Percentiles rank a stretch among this genome's conserved stretches.
phyloP scores from a whole-genome alignment of 2,113 vertebrate species.

The Rousettus leschenaultii region DNA sequence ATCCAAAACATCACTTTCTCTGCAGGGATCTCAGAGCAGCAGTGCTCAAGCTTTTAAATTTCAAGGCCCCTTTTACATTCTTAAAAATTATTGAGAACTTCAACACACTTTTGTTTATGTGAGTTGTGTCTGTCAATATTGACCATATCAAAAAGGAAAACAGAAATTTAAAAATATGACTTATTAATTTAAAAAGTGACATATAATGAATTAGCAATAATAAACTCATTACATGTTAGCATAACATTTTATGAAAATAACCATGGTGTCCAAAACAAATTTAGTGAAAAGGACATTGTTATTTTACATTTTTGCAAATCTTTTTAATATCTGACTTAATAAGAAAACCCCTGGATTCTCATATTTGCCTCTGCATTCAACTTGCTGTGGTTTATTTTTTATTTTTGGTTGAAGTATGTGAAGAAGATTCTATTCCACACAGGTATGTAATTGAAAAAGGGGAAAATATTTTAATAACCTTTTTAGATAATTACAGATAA shows the following conservation, averaged over 20 bases:
- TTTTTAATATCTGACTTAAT: slow-evolving; percentile 9
- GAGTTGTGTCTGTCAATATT: neutral
- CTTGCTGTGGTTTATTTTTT: neutral
- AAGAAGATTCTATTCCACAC: neutral
- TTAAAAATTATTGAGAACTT: neutral
- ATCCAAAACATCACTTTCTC: neutral
- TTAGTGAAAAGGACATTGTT: neutral
- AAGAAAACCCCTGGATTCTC: neutral
- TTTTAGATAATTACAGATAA: slow-evolving; percentile 15
- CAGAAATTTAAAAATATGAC: neutral
- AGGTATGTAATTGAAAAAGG: neutral
- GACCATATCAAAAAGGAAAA: neutral
- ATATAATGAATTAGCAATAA: neutral
- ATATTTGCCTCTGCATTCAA: neutral
- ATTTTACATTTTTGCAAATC: neutral
- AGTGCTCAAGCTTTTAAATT: neutral
- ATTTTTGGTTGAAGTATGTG: neutral
- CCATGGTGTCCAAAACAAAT: slow-evolving; percentile 18
- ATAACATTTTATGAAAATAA: neutral
- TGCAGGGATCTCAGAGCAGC: neutral
- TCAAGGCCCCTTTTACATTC: neutral
- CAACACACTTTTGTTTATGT: neutral
- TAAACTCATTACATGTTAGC: neutral
- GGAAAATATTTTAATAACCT: slow-evolving; percentile 4
- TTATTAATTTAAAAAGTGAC: neutral